Evolutionary conservation across 1,140 invertebrate genomes (phyloP).

Genomic region (Sitophilus oryzae): DNA sequence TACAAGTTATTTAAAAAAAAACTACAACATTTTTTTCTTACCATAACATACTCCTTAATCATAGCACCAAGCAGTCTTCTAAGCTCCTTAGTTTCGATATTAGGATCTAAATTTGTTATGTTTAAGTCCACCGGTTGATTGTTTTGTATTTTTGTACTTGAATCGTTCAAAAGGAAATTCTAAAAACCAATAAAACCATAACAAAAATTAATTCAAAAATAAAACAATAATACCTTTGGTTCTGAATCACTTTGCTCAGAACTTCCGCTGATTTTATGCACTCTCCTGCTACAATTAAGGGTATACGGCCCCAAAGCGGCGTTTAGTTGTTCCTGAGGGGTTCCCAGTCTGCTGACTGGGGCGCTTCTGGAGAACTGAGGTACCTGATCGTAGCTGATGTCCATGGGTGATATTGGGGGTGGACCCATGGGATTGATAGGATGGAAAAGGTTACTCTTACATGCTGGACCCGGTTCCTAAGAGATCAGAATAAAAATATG

Average conservation of each 20-base stretch:
- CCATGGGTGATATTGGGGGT: conserved; percentile 20
- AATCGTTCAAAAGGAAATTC: conserved; percentile 12
- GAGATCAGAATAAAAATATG: no score
- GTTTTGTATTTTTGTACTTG: conserved; percentile 11
- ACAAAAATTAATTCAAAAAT: background rate
- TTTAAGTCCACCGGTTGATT: conserved; percentile 56
- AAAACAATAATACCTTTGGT: conserved; percentile 11
- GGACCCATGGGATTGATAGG: conserved; percentile 5
- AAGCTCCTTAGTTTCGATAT: conserved; percentile 65
- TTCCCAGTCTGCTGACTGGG: conserved; percentile 6
- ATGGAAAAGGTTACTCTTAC: no score
- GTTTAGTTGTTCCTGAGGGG: conserved; percentile 23
- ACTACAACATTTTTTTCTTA: conserved; percentile 36
- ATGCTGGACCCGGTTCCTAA: no score
- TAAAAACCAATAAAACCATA: conserved; percentile 5
- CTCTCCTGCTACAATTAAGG: conserved; percentile 4
- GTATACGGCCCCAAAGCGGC: background rate
- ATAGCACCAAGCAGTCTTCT: conserved; percentile 58
- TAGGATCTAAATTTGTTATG: conserved; percentile 72
- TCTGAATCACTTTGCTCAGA: conserved; percentile 31
- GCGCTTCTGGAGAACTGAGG: conserved; percentile 2
- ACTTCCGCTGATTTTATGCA: conserved; percentile 25
- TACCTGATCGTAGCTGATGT: conserved; percentile 18
- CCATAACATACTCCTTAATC: conserved; percentile 65
- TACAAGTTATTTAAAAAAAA: background rate